Conservation (phyloP, 2,888 invertebrate species). For the Geophilus truncorum region DNA sequence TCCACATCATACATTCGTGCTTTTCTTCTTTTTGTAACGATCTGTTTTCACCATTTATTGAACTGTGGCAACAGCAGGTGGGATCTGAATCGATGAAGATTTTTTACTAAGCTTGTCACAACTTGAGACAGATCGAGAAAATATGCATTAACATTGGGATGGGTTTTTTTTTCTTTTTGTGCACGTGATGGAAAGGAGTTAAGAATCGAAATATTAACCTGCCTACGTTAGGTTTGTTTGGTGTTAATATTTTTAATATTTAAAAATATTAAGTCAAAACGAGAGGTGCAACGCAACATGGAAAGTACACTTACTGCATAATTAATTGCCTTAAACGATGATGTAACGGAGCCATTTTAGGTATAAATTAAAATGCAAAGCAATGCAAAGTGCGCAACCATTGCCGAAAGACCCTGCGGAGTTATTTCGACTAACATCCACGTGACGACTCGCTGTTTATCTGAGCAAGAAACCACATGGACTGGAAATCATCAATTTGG, state of each 20-base stretch:
- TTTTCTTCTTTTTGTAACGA: slow-evolving; percentile 11
- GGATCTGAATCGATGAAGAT: slow-evolving; percentile 1
- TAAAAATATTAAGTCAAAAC: no score
- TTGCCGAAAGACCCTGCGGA: neutral
- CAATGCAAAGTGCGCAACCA: neutral
- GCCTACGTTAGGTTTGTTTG: no score
- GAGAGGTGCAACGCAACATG: no score
- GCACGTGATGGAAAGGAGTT: no score
- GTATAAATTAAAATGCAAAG: neutral
- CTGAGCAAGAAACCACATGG: neutral
- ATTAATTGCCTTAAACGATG: neutral
- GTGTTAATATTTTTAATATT: no score
- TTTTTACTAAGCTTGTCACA: slow-evolving; percentile 2
- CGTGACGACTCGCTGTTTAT: neutral
- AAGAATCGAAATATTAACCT: neutral
- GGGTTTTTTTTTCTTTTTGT: neutral
- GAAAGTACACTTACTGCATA: neutral
- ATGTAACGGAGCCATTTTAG: neutral
- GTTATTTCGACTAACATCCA: neutral
- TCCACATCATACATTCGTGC: neutral
- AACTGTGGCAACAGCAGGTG: slow-evolving; percentile 2
- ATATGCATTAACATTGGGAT: neutral
- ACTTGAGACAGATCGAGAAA: neutral
- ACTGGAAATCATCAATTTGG: neutral
- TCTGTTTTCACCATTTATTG: slow-evolving; percentile 20